Evolutionary conservation across 2,888 invertebrate species (phyloP), one percentile per base, ranked within the genome.

Genomic region (Phengaris arion): DNA sequence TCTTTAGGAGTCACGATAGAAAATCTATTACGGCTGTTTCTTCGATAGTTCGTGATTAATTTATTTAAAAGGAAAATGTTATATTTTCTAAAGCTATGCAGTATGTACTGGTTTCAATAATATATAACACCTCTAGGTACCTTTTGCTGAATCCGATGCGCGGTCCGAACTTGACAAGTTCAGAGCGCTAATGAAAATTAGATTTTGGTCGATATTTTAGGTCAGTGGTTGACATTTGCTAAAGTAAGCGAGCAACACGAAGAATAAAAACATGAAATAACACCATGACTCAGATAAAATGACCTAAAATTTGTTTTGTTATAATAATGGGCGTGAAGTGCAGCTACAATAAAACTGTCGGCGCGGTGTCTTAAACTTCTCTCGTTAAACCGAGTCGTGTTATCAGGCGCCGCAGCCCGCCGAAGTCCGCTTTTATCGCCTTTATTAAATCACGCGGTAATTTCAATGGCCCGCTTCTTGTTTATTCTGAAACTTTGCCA

Each of bases 391-490:
- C 35, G 22, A 22, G 59, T 64, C 35, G 35, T 4, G 35, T 64
- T 64, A 57, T 64, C 59, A 57, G 59, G 10, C 12, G 59, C 22
- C 35, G 35, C 35, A 35, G 35, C 35, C 35, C 35, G 35, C 35
- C 35, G 35, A 22, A 15, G 59, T 10, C 59, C 5, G 10, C 22
- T 64, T 52, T 52, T 70, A 70, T 52, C 70, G 70, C 52, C 69
- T 22, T 70, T 70, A 70, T 70, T 70, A 52, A 52, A 70, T 70
- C 51, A 70, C 22, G 51, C 51, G 70, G 70, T 70, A 22, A 70
- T 70, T 22, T 52, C 70, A 52, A 70, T 70, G 51, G 52, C 52
- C 22, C 22, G 15, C 51, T 15, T 22, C 69, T 48, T 70, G 70
- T 70, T 70, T 70, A 70, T 70, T 52, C 70, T 35, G 51, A 52